Base-by-base conservation (phyloP, 30 jellyfish, hydroid and myxozoan genomes). In the Aurelia coerulea region DNA sequence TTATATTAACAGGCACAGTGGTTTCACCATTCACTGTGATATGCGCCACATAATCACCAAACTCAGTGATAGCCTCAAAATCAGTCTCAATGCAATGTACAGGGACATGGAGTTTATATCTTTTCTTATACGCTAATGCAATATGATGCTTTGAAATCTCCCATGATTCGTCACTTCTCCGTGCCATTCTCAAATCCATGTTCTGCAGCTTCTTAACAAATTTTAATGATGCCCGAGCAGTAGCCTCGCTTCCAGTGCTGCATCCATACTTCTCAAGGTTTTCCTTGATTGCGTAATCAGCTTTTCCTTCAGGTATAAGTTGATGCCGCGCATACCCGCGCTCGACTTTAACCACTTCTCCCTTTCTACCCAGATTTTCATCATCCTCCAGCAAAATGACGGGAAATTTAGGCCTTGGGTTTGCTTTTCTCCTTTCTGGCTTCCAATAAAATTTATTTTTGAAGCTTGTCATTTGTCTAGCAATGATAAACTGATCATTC, bases 241-340 rank as follows among this genome's bases (percentile, higher is more conserved):
- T 66, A 10, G 81, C 60, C 3, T 32, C 65, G 59, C 37, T 72
- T 6, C 31, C 69, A n/a, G 75, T 65, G 66, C 70, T 46, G 39
- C 70, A 52, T 3, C 83, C 87, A 51, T 77, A 72, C 66, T 37
- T 88, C 66, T 78, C 91, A 1, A 78, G 56, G 33, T 88, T 88
- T 54, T 88, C 96, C 33, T 69, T 56, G 15, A 84, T 88, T 3
- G 96, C 96, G 72, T 88, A 88, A 35, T 78, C 89, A 14, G 97
- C 97, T 35, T 32, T 80, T 3, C 79, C 76, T 32, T 89, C 83
- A 11, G 97, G 97, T 29, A 89, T 80, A 2, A 89, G 86, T 52
- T 50, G 74, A 65, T 76, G 84, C 35, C 97, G 65, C 41, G 92
- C 97, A 65, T 80, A 89, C 62, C 97, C 97, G 19, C 92, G 78